A percentile compares a stretch with the other conserved stretches of the same genome.
Evolutionary conservation across 2,113 vertebrate species (phyloP).

Genomic region (Capreolus pygargus): DNA sequence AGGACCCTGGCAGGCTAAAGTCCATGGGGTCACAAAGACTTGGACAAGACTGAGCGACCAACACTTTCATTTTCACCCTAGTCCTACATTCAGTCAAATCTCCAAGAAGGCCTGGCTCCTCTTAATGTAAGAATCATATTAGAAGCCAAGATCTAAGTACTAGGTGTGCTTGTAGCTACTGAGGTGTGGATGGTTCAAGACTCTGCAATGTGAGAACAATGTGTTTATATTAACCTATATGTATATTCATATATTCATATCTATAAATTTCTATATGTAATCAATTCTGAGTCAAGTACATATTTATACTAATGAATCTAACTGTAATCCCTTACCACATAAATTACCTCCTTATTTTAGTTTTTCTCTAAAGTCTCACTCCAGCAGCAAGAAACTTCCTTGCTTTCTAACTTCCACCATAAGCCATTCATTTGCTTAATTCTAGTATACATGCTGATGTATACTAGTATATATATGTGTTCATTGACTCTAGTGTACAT

Average conservation of each 20-base stretch:
- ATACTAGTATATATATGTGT: not conserved
- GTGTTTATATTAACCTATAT: not conserved
- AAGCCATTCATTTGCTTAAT: not conserved
- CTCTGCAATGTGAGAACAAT: not conserved
- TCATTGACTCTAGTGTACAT: not conserved
- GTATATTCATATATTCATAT: not conserved
- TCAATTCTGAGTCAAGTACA: not conserved
- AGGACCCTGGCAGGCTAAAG: not conserved
- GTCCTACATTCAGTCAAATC: not conserved
- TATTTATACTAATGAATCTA: not conserved
- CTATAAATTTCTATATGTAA: not conserved
- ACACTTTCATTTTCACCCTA: not conserved
- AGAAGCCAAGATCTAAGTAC: not conserved
- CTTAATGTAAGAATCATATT: not conserved
- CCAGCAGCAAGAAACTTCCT: not conserved
- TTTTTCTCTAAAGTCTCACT: not conserved
- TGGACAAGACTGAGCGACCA: not conserved
- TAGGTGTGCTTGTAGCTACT: not conserved
- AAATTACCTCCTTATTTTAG: not conserved
- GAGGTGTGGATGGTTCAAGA: not conserved
- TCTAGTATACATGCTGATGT: not conserved
- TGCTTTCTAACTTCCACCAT: not conserved
- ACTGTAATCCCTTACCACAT: not conserved
- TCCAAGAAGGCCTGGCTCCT: not conserved
- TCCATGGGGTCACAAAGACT: not conserved